Evolutionary conservation across 1,140 invertebrate genomes (phyloP), one percentile per base, ranked within the genome.

Genomic region (Pseudomyrmex concolor): DNA sequence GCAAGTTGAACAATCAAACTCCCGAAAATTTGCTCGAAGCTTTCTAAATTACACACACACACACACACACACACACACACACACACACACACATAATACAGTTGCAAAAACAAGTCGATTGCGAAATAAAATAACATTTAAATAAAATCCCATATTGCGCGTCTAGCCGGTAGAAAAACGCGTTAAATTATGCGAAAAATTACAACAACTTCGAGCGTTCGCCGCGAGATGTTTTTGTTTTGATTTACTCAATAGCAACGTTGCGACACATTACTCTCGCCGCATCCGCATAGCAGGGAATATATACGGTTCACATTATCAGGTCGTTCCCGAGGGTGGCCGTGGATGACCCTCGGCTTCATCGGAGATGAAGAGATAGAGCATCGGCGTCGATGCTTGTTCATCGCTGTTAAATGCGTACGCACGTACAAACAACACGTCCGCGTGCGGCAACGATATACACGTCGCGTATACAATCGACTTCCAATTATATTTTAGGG

Each of bases 401-500:
- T 68, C 13, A 9, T 22, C 50, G 13, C 13, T 55, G 15, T 78
- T 66, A 45, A 77, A 67, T 25, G 73, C 12, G 10, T 45, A 45
- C 48, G 17, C 50, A 66, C 48, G 8, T 76, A 43, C 17, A 12
- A 67, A 43, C 17, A 12, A 67, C 9, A 25, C n/a, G 17, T 22
- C 2, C 12, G 19, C 12, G 19, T 60, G 5, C 9, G 13, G 48
- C 19, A 19, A 10, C 45, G 19, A 34, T 34, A 34, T 34, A 34
- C 51, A n/a, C 22, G 22, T 5, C 60, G 22, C 45, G 50, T 45
- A 55, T 62, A 60, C n/a, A 34, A 4, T 34, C 34, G 34, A 34
- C 34, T 34, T 34, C 34, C 34, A 34, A 34, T 34, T 34, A 34
- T 34, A 34, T 34, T 34, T 34, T 0, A n/a, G 54, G 34, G 43